Conservation (phyloP, 1,140 invertebrate species). For the Heliconius hewitsoni region DNA sequence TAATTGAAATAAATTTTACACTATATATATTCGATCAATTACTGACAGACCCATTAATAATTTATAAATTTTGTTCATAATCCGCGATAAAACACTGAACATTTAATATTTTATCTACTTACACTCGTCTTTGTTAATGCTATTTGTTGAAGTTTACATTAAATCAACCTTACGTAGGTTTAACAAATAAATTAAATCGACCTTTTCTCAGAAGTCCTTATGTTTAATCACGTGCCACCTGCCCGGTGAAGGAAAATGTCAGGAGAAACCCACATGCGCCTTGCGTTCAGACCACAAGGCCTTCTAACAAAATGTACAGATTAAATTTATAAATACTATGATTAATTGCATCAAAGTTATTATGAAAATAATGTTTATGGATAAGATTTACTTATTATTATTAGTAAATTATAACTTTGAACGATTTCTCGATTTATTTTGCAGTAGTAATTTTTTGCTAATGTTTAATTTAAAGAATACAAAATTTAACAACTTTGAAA, state of each 20-base stretch:
- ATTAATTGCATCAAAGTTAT: background rate
- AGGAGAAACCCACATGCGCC: background rate
- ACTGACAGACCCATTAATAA: background rate
- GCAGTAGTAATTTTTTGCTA: too few species aligned
- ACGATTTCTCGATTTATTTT: too few species aligned
- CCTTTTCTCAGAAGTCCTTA: background rate
- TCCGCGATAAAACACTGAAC: background rate
- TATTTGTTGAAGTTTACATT: background rate
- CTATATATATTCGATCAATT: background rate
- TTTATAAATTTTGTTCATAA: background rate
- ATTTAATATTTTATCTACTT: background rate
- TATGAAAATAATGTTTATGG: background rate
- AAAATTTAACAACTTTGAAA: too few species aligned
- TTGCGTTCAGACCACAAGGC: conserved; percentile 1
- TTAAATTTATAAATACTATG: background rate
- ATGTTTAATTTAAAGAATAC: too few species aligned
- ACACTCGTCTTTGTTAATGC: background rate
- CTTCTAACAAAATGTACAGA: background rate
- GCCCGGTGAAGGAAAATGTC: conserved; percentile 1
- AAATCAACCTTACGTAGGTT: background rate
- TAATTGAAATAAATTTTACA: background rate
- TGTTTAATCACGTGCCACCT: background rate
- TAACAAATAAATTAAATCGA: conserved; percentile 1
- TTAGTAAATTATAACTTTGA: background rate
- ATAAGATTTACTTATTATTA: background rate